Evolutionary conservation across 2,113 vertebrate genomes (phyloP).

Genomic region (Urocynchramus pylzowi): DNA sequence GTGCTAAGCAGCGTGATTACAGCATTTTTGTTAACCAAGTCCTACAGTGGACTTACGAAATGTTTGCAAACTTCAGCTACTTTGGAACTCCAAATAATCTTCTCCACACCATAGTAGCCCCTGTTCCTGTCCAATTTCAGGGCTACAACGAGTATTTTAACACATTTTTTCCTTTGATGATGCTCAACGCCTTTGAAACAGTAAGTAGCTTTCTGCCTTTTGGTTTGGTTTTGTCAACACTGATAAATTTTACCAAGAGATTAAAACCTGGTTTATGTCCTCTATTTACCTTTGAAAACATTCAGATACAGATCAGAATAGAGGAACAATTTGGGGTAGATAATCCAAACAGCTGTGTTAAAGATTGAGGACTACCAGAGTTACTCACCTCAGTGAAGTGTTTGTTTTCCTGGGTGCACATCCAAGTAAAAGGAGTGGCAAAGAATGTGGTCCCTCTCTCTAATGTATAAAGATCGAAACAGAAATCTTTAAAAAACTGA

Average conservation of each 20-base stretch:
- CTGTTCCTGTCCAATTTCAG: slow-evolving; percentile 75
- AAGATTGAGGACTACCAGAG: fast-evolving
- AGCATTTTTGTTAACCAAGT: slow-evolving; percentile 70
- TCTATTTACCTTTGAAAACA: not conserved
- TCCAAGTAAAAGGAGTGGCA: not conserved
- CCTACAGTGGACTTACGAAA: slow-evolving; percentile 77
- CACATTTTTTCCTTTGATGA: slow-evolving; percentile 79
- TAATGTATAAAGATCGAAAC: not conserved
- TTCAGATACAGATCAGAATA: not conserved
- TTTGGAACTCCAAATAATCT: slow-evolving; percentile 73
- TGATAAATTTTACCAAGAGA: not conserved
- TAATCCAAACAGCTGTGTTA: not conserved
- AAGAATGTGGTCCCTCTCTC: not conserved
- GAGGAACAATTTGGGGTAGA: not conserved
- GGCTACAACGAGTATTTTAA: slow-evolving; percentile 76
- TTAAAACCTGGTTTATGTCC: not conserved
- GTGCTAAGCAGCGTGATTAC: not conserved
- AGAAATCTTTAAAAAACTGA: not conserved
- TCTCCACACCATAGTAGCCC: slow-evolving; percentile 59
- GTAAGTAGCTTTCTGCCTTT: slow-evolving; percentile 66
- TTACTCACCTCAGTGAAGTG: not conserved
- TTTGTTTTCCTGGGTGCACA: fast-evolving
- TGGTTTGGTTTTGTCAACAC: not conserved
- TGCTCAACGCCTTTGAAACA: slow-evolving; percentile 84
- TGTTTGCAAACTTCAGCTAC: slow-evolving; percentile 67